Percentiles rank a stretch among this genome's conserved stretches.
phyloP scores from a whole-genome alignment of 2,113 vertebrate species.

The Bubo scandiacus region DNA sequence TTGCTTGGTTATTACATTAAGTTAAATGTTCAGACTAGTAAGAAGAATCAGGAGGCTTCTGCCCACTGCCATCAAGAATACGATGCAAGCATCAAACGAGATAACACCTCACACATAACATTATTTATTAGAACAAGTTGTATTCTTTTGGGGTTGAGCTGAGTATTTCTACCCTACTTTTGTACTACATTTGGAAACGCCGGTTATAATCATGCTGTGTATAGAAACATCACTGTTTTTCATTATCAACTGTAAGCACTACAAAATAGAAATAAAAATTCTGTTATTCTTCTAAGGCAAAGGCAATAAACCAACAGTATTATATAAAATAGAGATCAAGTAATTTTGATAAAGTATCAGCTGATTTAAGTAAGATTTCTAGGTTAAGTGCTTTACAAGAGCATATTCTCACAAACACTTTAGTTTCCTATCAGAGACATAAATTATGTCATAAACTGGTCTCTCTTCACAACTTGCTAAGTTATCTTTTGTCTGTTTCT shows the following conservation, averaged over 20 bases:
- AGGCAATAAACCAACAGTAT: neutral
- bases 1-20: neutral
- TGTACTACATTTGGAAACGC: neutral
- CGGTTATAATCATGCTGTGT: neutral
- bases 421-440: neutral
- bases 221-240: neutral
- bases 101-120: neutral
- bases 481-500: neutral
- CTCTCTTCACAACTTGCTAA: neutral
- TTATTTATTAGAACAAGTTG: neutral
- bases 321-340: neutral
- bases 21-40: neutral
- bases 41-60: neutral
- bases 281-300: neutral
- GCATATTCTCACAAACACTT: neutral
- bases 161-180: neutral
- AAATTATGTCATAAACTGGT: neutral
- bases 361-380: neutral
- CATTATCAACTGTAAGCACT: neutral
- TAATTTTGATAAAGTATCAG: neutral
- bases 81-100: neutral
- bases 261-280: neutral
- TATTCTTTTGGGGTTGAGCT: neutral
- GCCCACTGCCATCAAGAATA: neutral
- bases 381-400: neutral